Evolutionary conservation across 2,797 vertebrate genomes (phyloP).

Genomic region (Alfaro cultratus): DNA sequence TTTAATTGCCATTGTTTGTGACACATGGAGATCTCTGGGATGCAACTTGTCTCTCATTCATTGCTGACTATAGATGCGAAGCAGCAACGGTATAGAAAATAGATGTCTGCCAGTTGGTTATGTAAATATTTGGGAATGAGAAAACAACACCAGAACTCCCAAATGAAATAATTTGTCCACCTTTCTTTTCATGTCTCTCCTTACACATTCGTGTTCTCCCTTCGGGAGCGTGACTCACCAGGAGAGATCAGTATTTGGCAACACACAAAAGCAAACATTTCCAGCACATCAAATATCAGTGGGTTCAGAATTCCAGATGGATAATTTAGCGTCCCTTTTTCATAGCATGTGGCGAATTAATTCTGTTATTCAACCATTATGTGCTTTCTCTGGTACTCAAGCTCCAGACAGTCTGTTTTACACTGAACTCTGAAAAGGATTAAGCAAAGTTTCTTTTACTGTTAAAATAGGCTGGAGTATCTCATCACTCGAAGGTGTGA

Average conservation of each 20-base stretch:
- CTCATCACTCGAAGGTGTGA: neutral
- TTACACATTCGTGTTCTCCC: neutral
- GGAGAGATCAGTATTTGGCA: neutral
- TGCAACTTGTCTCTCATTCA: neutral
- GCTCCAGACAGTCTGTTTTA: constrained; percentile 2
- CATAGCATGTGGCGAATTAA: constrained; percentile 1
- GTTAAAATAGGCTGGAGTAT: neutral
- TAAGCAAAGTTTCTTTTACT: constrained; percentile 4
- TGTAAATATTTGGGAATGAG: neutral
- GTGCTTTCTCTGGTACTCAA: neutral
- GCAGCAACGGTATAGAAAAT: neutral
- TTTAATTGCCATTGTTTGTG: no score
- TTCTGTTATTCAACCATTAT: neutral
- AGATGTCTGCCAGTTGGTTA: neutral
- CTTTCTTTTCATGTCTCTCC: neutral
- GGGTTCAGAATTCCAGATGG: constrained; percentile 11
- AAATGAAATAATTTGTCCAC: neutral
- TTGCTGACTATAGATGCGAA: neutral
- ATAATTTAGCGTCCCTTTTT: constrained; percentile 7
- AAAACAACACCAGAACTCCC: neutral
- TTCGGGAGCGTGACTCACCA: constrained; percentile 1
- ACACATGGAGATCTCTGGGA: neutral
- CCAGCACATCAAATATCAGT: neutral
- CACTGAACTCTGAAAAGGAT: neutral
- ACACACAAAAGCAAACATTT: constrained; percentile 10